Conservation (phyloP, 2,797 vertebrate species). For the Vultur gryphus region DNA sequence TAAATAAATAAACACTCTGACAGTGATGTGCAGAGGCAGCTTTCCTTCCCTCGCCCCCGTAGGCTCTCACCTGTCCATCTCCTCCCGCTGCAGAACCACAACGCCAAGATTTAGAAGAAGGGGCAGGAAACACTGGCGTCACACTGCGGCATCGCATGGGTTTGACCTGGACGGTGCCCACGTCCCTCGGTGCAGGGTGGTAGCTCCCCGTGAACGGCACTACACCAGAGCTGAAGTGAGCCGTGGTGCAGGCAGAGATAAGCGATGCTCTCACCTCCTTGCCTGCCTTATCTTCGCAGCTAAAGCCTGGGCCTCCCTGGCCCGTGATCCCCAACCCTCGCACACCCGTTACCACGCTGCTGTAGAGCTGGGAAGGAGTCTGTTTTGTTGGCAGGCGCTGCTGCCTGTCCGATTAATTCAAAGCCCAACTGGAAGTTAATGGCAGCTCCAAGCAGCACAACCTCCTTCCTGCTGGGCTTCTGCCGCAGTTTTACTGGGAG, state of each 20-base stretch:
- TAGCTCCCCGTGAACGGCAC: fast-evolving
- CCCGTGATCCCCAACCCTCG: fast-evolving
- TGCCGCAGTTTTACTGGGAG: background rate
- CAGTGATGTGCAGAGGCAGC: constrained; percentile 11
- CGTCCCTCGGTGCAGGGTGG: fast-evolving
- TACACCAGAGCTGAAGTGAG: fast-evolving
- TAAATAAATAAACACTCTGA: constrained; percentile 51
- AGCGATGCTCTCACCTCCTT: background rate
- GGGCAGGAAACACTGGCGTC: background rate
- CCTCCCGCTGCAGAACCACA: background rate
- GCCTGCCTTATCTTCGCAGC: background rate
- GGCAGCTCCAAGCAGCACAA: background rate
- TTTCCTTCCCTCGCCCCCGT: background rate
- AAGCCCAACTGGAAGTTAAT: background rate
- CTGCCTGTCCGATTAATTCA: background rate
- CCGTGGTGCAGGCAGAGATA: background rate
- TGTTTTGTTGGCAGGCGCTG: background rate
- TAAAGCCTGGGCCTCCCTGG: background rate
- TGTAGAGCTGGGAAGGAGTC: background rate
- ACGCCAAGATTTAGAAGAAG: background rate
- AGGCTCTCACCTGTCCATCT: background rate
- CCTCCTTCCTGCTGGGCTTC: background rate
- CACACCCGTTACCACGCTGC: fast-evolving
- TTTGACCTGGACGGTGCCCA: fast-evolving
- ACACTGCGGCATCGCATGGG: fast-evolving